Evolutionary conservation across 2,113 vertebrate genomes (phyloP).

Genomic region (Heptranchias perlo): DNA sequence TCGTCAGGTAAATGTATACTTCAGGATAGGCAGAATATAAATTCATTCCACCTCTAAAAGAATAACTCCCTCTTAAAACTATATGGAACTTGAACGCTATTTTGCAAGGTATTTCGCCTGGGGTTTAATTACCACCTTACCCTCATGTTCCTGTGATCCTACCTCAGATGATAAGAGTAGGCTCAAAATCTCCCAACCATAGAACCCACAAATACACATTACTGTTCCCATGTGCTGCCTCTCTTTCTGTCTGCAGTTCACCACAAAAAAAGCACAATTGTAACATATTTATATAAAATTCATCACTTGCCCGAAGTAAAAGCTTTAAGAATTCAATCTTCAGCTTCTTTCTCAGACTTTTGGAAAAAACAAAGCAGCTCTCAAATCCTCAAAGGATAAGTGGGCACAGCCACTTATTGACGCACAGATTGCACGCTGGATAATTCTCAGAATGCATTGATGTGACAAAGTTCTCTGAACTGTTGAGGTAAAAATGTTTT

Average conservation of each 20-base stretch:
- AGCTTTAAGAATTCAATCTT: background rate
- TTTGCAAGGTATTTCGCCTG: background rate
- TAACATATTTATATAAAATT: background rate
- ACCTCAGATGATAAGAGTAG: background rate
- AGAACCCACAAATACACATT: background rate
- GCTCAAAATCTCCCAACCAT: background rate
- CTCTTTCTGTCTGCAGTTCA: background rate
- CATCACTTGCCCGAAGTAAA: background rate
- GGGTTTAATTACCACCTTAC: background rate
- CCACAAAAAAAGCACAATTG: no score
- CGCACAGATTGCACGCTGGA: background rate
- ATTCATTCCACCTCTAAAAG: background rate
- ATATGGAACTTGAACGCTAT: background rate
- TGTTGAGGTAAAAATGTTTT: background rate
- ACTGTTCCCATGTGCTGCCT: background rate
- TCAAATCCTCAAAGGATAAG: background rate
- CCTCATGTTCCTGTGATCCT: background rate
- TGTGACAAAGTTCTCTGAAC: background rate
- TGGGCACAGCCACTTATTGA: background rate
- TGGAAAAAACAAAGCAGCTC: background rate
- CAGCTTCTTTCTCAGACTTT: background rate
- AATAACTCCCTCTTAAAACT: background rate
- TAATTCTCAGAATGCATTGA: background rate
- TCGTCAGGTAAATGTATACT: no score
- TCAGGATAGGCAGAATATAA: background rate